Percentiles rank a stretch among this genome's conserved stretches.
Conservation (phyloP, 2,113 vertebrate genomes). For the Crotalus viridis region DNA sequence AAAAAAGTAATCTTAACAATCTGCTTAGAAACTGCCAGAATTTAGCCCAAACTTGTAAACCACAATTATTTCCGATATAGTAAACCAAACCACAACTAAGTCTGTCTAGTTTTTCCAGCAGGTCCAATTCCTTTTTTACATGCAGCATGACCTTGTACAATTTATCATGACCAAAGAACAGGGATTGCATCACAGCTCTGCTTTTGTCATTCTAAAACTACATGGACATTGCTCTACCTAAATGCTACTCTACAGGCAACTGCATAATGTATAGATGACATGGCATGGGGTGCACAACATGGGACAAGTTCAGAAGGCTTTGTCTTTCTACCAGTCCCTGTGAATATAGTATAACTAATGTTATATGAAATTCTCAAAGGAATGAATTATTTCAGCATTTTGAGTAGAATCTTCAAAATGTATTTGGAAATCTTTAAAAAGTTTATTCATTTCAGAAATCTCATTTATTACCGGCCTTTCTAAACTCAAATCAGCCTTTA, state of each 20-base stretch:
- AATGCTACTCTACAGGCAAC: neutral
- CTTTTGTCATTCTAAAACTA: neutral
- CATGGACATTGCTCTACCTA: neutral
- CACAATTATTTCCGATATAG: neutral
- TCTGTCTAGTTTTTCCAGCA: neutral
- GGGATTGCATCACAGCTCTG: neutral
- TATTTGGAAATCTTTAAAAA: too few species aligned
- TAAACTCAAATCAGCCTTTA: neutral
- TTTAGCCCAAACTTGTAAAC: neutral
- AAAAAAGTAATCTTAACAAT: neutral
- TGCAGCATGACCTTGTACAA: neutral
- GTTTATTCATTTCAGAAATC: too few species aligned
- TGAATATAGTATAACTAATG: neutral
- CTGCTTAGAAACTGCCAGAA: neutral
- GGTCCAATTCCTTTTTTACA: neutral
- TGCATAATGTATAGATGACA: neutral
- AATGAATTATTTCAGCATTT: neutral
- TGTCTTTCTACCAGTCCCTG: neutral
- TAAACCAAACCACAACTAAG: neutral
- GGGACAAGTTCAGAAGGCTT: neutral
- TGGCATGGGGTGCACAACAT: neutral
- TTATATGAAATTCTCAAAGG: neutral
- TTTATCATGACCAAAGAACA: neutral
- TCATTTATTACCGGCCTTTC: too few species aligned
- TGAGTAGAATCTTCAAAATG: too few species aligned